Evolutionary conservation across 2,113 vertebrate species (phyloP), one percentile per base, ranked within the genome.

Genomic region (Uria lomvia): DNA sequence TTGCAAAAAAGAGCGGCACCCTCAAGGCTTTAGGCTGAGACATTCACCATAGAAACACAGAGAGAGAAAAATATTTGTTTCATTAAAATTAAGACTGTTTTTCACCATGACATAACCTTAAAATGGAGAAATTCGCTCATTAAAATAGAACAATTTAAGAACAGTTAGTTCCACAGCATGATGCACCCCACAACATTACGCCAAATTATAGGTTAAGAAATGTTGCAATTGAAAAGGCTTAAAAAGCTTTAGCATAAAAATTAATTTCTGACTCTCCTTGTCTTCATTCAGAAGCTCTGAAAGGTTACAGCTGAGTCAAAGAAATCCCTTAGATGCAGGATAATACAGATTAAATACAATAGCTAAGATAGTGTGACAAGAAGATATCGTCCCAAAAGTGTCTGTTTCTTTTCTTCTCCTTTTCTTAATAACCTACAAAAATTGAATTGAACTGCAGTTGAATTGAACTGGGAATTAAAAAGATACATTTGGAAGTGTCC

Each of bases 41-140:
- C 60, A 60, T 87, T 88, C 63, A 77, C 90, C 59, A 80, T 38
- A 91, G 93, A 95, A 97, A 94, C 79, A n/a, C 3, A 3, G 72
- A 91, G 76, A 71, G 71, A 86, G 89, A 95, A 96, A 97, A 97
- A 96, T 96, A 96, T 96, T 97, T 97, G 84, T 97, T 96, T 97
- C 94, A 92, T 95, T 96, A 93, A 96, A 97, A 92, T 95, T 95
- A 95, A 93, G 82, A 67, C 89, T 94, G 85, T 89, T 95, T 96
- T 97, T 94, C 91, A 96, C 95, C 94, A 81, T 93, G 93, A 72
- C 93, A 91, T 96, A 92, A 92, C 90, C 95, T 96, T 94, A 96
- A 97, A 96, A 93, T 66, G 90, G 55, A 96, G 74, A 97, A 93
- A 97, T 91, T 83, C n/a, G 0, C 86, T 95, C 5, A 3, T 95